These are phyloP conservation scores for Leucoraja ocellata DNA, from an alignment of 2,797 vertebrate genomes.

Conservation along the genomic window DNA sequence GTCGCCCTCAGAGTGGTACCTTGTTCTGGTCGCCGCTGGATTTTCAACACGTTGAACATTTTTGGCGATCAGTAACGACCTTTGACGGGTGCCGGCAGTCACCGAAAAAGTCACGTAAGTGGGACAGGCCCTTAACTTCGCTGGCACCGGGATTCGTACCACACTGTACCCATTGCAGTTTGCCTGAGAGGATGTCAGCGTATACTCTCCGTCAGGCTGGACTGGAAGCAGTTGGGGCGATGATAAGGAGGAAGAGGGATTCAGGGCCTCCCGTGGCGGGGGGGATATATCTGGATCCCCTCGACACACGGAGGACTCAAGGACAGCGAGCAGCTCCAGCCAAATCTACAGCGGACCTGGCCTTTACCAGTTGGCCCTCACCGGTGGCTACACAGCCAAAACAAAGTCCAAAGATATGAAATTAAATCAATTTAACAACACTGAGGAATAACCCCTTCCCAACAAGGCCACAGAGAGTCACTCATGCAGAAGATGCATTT, in stretches of 20 bases:
- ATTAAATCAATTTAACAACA: not conserved
- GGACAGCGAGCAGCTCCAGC: not conserved
- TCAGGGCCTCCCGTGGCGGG: not conserved
- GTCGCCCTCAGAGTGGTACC: no score
- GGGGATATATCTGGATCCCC: not conserved
- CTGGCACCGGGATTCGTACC: not conserved
- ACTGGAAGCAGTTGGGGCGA: not conserved
- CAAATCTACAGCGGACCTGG: not conserved
- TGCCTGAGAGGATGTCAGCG: not conserved
- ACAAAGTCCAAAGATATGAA: not conserved
- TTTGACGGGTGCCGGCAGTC: no score
- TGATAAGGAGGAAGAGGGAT: not conserved
- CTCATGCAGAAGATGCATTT: not conserved
- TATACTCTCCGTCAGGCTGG: not conserved
- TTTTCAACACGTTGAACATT: no score
- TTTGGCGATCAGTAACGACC: no score
- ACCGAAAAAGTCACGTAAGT: no score
- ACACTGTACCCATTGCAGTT: not conserved
- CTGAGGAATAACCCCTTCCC: not conserved
- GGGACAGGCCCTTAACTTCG: no score
- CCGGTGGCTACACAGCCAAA: not conserved
- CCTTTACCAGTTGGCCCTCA: not conserved
- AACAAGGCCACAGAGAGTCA: not conserved
- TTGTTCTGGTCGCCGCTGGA: no score
- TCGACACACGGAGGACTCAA: not conserved